phyloP scores from a whole-genome alignment of 2,888 invertebrate species.

The Portevinia maculata region DNA sequence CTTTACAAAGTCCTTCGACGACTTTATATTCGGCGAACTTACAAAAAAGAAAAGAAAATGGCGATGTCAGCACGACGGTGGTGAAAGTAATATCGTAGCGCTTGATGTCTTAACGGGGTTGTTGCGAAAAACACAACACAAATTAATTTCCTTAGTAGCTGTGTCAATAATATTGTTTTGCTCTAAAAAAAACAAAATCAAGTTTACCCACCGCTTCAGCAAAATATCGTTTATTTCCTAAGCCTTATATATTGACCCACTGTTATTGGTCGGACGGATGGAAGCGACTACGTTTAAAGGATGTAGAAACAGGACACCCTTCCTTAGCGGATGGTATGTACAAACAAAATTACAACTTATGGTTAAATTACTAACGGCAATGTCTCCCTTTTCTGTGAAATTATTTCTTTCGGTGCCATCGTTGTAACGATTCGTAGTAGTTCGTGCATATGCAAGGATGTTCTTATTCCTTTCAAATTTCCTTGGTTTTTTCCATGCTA shows the following conservation, averaged over 20 bases:
- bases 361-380: conserved; percentile 65
- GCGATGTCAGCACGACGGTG: too few species aligned
- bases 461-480: not conserved
- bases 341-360: conserved; percentile 72
- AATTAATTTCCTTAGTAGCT: too few species aligned
- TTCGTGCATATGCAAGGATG: conserved; percentile 44
- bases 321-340: conserved; percentile 10
- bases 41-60: too few species aligned
- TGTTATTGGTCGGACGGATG: not conserved
- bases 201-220: too few species aligned
- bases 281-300: not conserved
- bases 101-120: too few species aligned
- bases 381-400: conserved; percentile 61
- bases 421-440: not conserved
- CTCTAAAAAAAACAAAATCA: too few species aligned
- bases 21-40: too few species aligned
- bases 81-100: too few species aligned
- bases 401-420: conserved; percentile 47
- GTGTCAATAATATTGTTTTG: too few species aligned
- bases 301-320: conserved; percentile 1
- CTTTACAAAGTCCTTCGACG: too few species aligned
- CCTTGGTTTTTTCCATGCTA: conserved; percentile 18
- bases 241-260: not conserved
- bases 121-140: too few species aligned
- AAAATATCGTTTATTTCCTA: not conserved